These are phyloP conservation scores for Littorina saxatilis DNA, from an alignment of 1,140 invertebrate genomes.

Conservation along the genomic window DNA sequence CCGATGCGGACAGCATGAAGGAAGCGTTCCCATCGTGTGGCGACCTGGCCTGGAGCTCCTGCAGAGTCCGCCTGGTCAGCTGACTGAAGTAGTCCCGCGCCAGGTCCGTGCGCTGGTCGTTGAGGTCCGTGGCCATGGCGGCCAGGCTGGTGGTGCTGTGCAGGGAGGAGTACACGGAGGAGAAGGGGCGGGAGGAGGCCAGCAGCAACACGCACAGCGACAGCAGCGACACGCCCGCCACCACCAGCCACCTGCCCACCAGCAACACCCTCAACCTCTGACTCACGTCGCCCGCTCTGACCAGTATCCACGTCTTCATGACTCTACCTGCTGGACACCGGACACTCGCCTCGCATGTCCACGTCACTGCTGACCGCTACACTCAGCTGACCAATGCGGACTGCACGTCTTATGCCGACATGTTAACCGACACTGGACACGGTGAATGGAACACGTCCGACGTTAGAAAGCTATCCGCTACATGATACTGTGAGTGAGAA, in stretches of 20 bases:
- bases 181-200: neutral
- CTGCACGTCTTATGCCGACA: no score
- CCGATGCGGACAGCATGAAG: neutral
- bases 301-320: neutral
- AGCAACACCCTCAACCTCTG: neutral
- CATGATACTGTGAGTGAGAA: no score
- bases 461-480: no score
- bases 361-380: neutral
- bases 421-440: no score
- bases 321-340: neutral
- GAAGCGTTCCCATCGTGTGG: neutral
- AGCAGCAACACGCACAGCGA: neutral
- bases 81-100: neutral
- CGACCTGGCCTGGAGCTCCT: neutral
- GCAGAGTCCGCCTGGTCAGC: neutral
- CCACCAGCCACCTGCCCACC: neutral
- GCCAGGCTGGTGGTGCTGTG: neutral
- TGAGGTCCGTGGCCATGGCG: neutral
- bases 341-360: no score
- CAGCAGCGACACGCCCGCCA: neutral
- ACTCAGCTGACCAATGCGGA: no score
- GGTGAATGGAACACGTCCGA: no score
- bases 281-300: neutral
- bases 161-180: neutral
- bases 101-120: neutral